Conservation (phyloP, 2,888 invertebrate genomes). For the Ferrisia virgata region DNA sequence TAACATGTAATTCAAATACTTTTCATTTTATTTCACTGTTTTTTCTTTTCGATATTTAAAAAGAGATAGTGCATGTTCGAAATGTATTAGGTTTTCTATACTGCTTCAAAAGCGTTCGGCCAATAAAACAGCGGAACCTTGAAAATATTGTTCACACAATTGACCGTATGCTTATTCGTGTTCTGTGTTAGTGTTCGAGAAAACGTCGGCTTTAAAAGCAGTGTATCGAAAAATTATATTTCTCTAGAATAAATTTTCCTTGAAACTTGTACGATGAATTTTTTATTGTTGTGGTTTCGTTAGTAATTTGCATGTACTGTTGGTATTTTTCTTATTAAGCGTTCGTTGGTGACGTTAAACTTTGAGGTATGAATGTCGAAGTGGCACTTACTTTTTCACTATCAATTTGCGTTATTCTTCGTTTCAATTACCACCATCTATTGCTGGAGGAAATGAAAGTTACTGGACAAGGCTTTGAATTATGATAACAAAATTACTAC, state of each 20-base stretch:
- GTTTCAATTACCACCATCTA: neutral
- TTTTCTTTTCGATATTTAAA: neutral
- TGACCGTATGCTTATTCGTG: neutral
- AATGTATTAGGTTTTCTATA: neutral
- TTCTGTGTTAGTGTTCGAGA: neutral
- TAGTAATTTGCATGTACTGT: neutral
- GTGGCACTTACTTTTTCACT: neutral
- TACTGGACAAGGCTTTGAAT: neutral
- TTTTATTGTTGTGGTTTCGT: constrained; percentile 5
- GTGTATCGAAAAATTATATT: neutral
- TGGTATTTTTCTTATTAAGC: neutral
- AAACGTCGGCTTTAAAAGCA: neutral
- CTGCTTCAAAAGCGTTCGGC: neutral
- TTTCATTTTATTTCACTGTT: neutral
- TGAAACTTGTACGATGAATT: neutral
- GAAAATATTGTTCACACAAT: neutral
- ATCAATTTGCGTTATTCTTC: neutral
- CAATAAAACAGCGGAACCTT: neutral
- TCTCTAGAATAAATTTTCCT: neutral
- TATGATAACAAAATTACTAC: neutral
- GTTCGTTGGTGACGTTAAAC: neutral
- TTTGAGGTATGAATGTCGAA: neutral
- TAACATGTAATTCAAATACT: neutral
- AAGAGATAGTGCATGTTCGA: neutral
- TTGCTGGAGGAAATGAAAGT: neutral